phyloP scores from a whole-genome alignment of 2,888 invertebrate species.

The Cantharis lateralis region DNA sequence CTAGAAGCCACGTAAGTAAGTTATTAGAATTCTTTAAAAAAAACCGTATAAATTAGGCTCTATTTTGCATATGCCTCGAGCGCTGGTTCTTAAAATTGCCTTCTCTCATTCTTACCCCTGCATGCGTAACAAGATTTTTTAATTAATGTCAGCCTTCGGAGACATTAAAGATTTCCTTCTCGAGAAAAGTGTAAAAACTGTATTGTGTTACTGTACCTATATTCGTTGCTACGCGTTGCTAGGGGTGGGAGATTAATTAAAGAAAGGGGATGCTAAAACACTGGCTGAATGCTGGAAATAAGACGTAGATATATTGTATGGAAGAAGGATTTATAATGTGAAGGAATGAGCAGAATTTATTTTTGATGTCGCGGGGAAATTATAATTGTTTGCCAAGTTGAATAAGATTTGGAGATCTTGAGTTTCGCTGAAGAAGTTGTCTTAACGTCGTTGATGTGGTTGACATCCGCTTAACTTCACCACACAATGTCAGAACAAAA shows the following conservation, averaged over 20 bases:
- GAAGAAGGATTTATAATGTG: constrained; percentile 57
- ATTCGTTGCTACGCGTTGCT: constrained; percentile 56
- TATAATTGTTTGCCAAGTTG: constrained; percentile 47
- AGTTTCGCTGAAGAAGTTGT: constrained; percentile 26
- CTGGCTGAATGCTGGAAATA: constrained; percentile 54
- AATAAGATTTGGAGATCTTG: constrained; percentile 31
- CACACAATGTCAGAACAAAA: constrained; percentile 7
- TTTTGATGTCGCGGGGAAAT: constrained; percentile 52
- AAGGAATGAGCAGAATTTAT: constrained; percentile 53
- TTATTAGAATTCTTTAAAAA: constrained; percentile 34
- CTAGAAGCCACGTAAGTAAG: constrained; percentile 32
- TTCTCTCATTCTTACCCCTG: constrained; percentile 42
- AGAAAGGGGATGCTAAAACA: constrained; percentile 57
- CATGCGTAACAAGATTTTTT: constrained; percentile 57
- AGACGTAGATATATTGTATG: constrained; percentile 57
- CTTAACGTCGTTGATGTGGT: constrained; percentile 24
- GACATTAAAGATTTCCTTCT: constrained; percentile 50
- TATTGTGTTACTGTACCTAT: constrained; percentile 55
- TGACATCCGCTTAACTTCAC: constrained; percentile 17
- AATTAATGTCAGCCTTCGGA: constrained; percentile 55
- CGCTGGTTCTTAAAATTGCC: constrained; percentile 47
- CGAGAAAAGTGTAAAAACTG: constrained; percentile 54
- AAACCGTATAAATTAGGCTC: constrained; percentile 46
- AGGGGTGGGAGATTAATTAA: constrained; percentile 57
- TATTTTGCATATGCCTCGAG: constrained; percentile 49